phyloP scores from a whole-genome alignment of 2,113 vertebrate species.

The Gallinago undulata region DNA sequence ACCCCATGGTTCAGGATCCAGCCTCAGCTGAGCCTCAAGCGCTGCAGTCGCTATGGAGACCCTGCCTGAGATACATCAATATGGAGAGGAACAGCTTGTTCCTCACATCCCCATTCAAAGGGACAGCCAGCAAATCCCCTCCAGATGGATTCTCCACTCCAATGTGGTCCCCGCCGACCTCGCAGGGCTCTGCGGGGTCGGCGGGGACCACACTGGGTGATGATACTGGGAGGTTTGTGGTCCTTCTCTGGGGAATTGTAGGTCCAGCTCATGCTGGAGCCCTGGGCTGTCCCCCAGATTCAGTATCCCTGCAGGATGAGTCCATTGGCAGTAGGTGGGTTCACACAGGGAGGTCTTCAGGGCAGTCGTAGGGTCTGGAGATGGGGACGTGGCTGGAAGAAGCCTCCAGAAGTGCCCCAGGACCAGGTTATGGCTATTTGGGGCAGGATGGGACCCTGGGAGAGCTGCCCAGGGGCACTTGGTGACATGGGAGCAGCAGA shows the following conservation, averaged over 20 bases:
- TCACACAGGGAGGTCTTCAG: background rate
- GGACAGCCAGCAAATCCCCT: background rate
- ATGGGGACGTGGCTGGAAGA: background rate
- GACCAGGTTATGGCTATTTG: accelerated
- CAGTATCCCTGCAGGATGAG: background rate
- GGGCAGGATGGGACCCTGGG: background rate
- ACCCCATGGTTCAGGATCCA: background rate
- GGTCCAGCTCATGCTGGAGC: background rate
- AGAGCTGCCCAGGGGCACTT: background rate
- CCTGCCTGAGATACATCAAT: background rate
- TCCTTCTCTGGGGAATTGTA: background rate
- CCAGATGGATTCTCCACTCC: background rate
- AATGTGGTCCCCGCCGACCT: accelerated
- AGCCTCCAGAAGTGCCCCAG: background rate
- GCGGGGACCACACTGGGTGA: accelerated
- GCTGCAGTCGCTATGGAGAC: conserved; percentile 21
- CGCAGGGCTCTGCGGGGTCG: accelerated
- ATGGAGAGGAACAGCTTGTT: conserved; percentile 30
- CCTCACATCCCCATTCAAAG: background rate
- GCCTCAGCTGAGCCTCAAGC: background rate
- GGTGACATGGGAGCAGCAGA: background rate
- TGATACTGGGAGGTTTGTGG: background rate
- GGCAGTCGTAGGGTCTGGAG: background rate
- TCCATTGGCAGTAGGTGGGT: background rate
- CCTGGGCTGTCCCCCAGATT: background rate